Conservation (phyloP, 2,113 vertebrate genomes). For the Haemorhous mexicanus region DNA sequence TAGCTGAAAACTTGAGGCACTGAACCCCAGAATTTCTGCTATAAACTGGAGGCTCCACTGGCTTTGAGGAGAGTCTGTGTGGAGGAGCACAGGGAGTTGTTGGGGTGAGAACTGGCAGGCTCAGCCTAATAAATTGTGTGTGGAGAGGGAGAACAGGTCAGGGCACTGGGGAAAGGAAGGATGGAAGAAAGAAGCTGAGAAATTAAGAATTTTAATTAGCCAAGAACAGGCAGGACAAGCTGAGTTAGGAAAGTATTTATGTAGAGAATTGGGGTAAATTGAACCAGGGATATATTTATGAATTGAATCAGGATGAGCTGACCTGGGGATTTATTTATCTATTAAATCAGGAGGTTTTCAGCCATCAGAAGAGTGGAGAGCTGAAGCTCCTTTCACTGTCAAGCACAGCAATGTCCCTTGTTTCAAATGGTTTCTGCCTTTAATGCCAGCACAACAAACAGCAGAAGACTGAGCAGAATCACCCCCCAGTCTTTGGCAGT, state of each 20-base stretch:
- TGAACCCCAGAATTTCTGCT: not conserved
- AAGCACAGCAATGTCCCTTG: not conserved
- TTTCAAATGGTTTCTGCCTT: not conserved
- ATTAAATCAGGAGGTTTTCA: not conserved
- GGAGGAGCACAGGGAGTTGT: not conserved
- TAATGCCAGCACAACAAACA: not conserved
- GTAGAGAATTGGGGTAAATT: not conserved
- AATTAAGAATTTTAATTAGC: not conserved
- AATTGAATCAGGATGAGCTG: not conserved
- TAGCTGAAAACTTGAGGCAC: not conserved
- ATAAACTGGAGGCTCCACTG: not conserved
- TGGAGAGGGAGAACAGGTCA: not conserved
- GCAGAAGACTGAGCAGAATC: not conserved
- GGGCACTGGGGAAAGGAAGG: not conserved
- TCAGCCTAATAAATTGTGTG: not conserved
- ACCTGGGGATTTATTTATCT: not conserved
- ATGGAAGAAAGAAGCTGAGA: not conserved
- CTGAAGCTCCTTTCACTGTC: not conserved
- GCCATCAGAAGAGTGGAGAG: not conserved
- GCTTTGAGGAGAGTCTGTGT: not conserved
- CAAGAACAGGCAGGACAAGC: not conserved
- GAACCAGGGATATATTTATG: not conserved
- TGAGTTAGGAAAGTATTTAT: not conserved
- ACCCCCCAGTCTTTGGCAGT: not conserved
- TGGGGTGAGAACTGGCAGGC: not conserved